Conservation (phyloP, 2,113 vertebrate genomes). For the Alethe castanea region DNA sequence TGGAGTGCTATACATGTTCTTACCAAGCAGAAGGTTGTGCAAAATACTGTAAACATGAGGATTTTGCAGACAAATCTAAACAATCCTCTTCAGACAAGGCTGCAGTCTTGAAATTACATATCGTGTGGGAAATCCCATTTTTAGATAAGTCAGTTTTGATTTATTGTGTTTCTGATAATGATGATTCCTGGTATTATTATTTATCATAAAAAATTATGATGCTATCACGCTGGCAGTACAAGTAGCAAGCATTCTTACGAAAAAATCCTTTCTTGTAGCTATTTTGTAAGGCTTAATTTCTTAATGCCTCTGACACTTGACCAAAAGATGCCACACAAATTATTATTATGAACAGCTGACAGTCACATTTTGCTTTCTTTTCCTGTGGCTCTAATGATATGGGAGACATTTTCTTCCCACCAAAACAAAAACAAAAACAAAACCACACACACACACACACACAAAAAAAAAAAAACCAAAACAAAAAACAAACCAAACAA, state of each 20-base stretch:
- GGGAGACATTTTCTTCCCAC: conserved; percentile 5
- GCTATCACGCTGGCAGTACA: not conserved
- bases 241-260: not conserved
- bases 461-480: not conserved
- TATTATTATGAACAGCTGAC: not conserved
- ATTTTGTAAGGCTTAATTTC: not conserved
- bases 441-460: not conserved
- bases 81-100: not conserved
- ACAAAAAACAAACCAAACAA: not conserved
- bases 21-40: not conserved
- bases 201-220: not conserved
- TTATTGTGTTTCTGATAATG: not conserved
- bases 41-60: not conserved
- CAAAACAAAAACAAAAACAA: not conserved
- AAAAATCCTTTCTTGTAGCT: not conserved
- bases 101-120: not conserved
- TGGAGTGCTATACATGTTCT: not conserved
- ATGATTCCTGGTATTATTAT: not conserved
- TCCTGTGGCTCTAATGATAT: not conserved
- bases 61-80: not conserved
- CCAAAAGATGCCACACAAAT: not conserved
- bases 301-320: not conserved
- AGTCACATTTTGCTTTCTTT: not conserved
- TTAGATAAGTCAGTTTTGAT: not conserved
- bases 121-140: not conserved